A percentile compares a stretch with the other conserved stretches of the same genome.
Conservation (phyloP, 2,797 vertebrate genomes). For the Tauraco hartlaubi region DNA sequence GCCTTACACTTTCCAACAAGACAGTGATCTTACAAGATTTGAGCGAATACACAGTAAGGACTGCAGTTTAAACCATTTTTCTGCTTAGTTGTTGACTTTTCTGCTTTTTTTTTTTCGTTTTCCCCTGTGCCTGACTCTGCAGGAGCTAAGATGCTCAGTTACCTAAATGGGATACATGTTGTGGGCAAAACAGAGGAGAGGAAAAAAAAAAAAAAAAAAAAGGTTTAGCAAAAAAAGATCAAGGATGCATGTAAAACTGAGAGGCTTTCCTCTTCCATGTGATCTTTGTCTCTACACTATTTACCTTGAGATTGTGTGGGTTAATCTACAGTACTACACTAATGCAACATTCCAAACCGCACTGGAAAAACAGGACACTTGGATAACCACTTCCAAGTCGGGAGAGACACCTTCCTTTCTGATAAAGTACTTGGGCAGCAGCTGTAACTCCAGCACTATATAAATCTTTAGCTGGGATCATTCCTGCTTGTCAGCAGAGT, state of each 20-base stretch:
- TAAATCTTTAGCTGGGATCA: not conserved
- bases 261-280: not conserved
- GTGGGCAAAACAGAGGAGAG: not conserved
- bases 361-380: conserved; percentile 39
- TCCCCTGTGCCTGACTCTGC: not conserved
- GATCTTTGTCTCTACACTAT: conserved; percentile 24
- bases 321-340: conserved; percentile 20
- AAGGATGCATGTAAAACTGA: not conserved
- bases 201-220: no score
- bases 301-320: not conserved
- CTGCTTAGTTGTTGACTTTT: not conserved
- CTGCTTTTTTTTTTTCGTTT: not conserved
- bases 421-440: conserved; percentile 30
- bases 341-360: conserved; percentile 34
- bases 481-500: not conserved
- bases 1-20: not conserved
- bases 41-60: not conserved
- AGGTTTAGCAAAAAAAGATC: not conserved
- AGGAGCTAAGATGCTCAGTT: not conserved
- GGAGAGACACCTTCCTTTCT: conserved; percentile 18
- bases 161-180: not conserved
- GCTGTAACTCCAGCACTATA: not conserved
- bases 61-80: not conserved
- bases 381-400: conserved; percentile 17
- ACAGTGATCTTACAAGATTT: not conserved